phyloP scores from a whole-genome alignment of 2,888 invertebrate genomes.

The Branchipolynoe longqiensis region DNA sequence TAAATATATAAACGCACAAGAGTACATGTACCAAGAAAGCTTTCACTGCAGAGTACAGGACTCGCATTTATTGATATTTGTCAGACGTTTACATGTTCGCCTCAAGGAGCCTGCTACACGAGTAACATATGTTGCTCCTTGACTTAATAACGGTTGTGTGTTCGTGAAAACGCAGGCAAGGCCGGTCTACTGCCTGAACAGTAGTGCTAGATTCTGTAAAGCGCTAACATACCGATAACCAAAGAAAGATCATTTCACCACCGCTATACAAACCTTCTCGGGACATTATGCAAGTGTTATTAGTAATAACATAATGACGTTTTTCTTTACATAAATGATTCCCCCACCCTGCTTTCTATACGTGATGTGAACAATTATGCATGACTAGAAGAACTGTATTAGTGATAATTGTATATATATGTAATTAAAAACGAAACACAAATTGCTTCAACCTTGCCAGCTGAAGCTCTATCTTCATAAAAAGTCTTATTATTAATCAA shows the following conservation, averaged over 20 bases:
- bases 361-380: background rate
- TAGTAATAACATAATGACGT: background rate
- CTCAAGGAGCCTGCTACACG: too few species aligned
- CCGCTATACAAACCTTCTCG: background rate
- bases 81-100: too few species aligned
- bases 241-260: conserved; percentile 13
- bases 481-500: background rate
- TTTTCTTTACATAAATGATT: background rate
- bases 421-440: too few species aligned
- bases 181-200: conserved; percentile 7
- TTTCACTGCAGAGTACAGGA: background rate
- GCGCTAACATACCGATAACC: conserved; percentile 6
- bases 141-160: conserved; percentile 26
- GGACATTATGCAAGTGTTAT: background rate
- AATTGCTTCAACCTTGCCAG: too few species aligned
- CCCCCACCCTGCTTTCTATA: too few species aligned
- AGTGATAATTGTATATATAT: too few species aligned
- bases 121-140: background rate
- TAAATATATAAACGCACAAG: too few species aligned
- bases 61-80: conserved; percentile 26
- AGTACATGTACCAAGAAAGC: too few species aligned
- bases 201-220: background rate
- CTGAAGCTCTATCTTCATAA: too few species aligned
- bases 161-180: conserved; percentile 36
- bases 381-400: conserved; percentile 21